Percentiles rank a stretch among this genome's conserved stretches.
Evolutionary conservation across 2,797 vertebrate species (phyloP).

Genomic region (Rhabdophis nuchalis): DNA sequence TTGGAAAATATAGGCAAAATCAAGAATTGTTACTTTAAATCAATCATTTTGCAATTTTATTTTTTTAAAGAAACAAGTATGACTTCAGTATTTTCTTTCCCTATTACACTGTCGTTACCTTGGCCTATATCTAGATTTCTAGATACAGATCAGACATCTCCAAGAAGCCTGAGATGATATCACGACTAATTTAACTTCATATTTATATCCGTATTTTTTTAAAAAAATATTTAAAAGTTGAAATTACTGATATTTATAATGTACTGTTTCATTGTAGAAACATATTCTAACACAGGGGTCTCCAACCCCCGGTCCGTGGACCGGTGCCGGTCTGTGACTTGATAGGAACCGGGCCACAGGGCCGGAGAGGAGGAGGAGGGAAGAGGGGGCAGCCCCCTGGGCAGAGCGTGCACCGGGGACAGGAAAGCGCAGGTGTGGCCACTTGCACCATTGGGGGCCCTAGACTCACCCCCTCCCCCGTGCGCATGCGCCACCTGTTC

Average conservation of each 20-base stretch:
- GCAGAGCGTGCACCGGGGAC: too few species aligned
- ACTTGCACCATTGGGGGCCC: too few species aligned
- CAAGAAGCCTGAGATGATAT: too few species aligned
- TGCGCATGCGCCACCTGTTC: too few species aligned
- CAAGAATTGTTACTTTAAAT: neutral
- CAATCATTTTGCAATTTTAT: neutral
- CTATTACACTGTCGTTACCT: neutral
- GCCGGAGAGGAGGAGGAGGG: too few species aligned
- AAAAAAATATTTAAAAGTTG: neutral
- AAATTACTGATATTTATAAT: neutral
- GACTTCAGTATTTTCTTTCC: neutral
- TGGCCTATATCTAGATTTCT: neutral
- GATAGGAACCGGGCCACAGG: too few species aligned
- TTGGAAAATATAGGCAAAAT: neutral
- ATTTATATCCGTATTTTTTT: neutral
- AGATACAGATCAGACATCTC: neutral
- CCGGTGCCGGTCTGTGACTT: too few species aligned
- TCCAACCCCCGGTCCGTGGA: too few species aligned
- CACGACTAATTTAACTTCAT: too few species aligned
- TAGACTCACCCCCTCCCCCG: too few species aligned
- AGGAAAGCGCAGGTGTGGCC: too few species aligned
- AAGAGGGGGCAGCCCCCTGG: too few species aligned
- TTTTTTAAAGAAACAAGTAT: neutral
- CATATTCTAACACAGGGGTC: neutral
- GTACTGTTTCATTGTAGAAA: neutral